Evolutionary conservation across 2,113 vertebrate genomes (phyloP).

Genomic region (Sisor rabdophorus): DNA sequence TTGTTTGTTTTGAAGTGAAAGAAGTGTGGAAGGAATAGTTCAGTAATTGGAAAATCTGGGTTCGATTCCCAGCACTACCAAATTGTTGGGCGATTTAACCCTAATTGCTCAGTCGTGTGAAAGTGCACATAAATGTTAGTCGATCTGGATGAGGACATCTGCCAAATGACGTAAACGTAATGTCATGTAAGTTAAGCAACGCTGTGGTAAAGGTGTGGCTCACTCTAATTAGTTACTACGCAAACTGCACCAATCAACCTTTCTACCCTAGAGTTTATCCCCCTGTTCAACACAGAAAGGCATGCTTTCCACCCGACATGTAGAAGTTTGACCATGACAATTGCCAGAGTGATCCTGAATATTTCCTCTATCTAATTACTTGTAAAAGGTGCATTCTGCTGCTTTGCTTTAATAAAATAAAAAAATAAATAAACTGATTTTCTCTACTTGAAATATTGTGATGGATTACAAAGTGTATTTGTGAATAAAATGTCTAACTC

Average conservation of each 20-base stretch:
- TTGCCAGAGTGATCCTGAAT: background rate
- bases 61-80: too few species aligned
- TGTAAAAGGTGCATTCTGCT: constrained; percentile 28
- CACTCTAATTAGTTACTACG: constrained; percentile 15
- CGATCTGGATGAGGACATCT: too few species aligned
- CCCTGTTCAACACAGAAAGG: background rate
- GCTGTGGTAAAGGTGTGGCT: background rate
- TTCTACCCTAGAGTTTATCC: background rate
- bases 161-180: too few species aligned
- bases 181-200: too few species aligned
- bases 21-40: background rate
- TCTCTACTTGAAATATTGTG: constrained; percentile 14
- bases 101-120: too few species aligned
- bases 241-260: constrained; percentile 2
- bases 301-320: background rate
- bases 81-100: too few species aligned
- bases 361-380: constrained; percentile 11
- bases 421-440: background rate
- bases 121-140: too few species aligned
- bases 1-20: constrained; percentile 40
- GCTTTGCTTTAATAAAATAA: constrained; percentile 8
- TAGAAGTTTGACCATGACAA: constrained; percentile 2
- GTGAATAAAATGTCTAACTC: constrained; percentile 4
- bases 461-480: constrained; percentile 11
- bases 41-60: too few species aligned